Evolutionary conservation across 2,888 invertebrate genomes (phyloP), one percentile per base, ranked within the genome.

Genomic region (Cataglyphis rosenhaueri): DNA sequence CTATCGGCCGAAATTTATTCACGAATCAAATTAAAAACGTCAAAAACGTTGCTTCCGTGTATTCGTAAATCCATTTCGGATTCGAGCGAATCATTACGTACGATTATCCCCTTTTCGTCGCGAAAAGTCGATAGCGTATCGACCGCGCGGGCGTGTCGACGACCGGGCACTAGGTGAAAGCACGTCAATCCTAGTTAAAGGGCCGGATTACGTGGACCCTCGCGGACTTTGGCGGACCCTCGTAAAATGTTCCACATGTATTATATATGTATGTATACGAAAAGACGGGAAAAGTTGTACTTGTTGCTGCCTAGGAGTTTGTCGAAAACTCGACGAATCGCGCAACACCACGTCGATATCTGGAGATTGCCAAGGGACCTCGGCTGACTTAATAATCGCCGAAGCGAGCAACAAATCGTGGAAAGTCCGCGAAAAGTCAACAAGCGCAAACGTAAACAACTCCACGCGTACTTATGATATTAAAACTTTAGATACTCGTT

Each of bases 161-260:
- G 90, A 87, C 89, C 89, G 86, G 83, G 68, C 83, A 87, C 83
- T 89, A 84, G 87, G 87, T 87, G 82, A 85, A 86, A 87, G 82
- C 83, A 82, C 84, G 85, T 83, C 55, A 83, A 76, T 84, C 83
- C 83, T 76, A 73, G 84, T 61, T 82, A 71, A 62, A 74, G 66
- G 73, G 68, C 62, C 52, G 83, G 74, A 62, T 79, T 78, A 38
- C 48, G 70, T 52, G 29, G 41, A 35, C 18, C 66, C 38, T 55
- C 76, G 64, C 64, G 52, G 29, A 78, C 65, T 78, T 59, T 41
- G 32, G 75, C 64, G 57, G 25, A 78, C 68, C 81, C 62, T 41
- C 32, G 75, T 44, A 83, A 84, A 82, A 85, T 70, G n/a, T 32
- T n/a, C 55, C 18, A 6, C n/a, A 41, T 38, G 32, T 76, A 62